Evolutionary conservation across 2,888 invertebrate genomes (phyloP), one percentile per base, ranked within the genome.

Genomic region (Ceriagrion tenellum): DNA sequence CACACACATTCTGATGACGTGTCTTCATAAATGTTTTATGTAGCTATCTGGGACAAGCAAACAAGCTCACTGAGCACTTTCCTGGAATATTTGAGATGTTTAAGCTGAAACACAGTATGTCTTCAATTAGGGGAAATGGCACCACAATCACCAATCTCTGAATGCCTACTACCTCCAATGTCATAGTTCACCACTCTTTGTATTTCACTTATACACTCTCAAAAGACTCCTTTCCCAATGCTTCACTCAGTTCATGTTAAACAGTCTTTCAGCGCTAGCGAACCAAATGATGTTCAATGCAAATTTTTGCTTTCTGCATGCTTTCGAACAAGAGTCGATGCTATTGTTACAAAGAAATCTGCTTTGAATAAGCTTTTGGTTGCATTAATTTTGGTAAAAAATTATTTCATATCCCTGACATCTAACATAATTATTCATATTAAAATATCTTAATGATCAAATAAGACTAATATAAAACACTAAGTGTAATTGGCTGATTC

Each of bases 391-490:
- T 69, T 93, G 93, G 47, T 69, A 93, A 93, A 93, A 69, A 93
- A 93, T 69, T 35, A 93, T 93, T 81, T 93, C 47, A 93, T 74
- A 69, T 93, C 69, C 47, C 93, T 93, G 93, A 69, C 47, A 47
- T 69, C 47, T 63, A 93, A 93, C 63, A 69, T 93, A 93, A 91
- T 47, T 93, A 69, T 93, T 93, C 69, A 47, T 93, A 69, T 93
- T 93, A 63, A 47, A 47, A 63, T 63, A 93, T 69, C 13, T 91
- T 91, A 91, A 56, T 59, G 30, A 91, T 93, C 69, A 55, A 55
- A 93, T 63, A 93, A 93, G 47, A 69, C 40, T 93, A 63, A 30
- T 69, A 63, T 16, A 81, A 81, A 81, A 81, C 81, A 81, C 81
- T 81, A 81, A 35, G 18, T 81, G 81, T 81, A 81, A 81, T 81